These are phyloP conservation scores for Drosophila willistoni DNA, from an alignment of 1,140 invertebrate genomes.

Conservation along the genomic window DNA sequence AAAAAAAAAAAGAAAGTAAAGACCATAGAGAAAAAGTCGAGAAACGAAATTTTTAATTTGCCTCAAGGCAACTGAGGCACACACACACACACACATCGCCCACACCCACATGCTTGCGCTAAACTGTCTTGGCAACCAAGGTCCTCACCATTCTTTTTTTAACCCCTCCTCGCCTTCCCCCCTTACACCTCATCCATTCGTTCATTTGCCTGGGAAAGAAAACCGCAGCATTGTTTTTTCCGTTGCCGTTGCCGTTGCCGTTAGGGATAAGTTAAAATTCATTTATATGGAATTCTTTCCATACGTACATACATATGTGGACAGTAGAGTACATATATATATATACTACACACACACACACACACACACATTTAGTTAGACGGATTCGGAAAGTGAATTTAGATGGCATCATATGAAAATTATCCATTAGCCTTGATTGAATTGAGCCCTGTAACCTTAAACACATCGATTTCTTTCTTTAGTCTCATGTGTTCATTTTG, in stretches of 20 bases:
- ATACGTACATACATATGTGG: constrained; percentile 9
- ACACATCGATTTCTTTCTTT: too few species aligned
- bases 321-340: neutral
- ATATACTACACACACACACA: too few species aligned
- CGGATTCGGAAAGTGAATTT: too few species aligned
- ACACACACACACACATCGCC: constrained; percentile 25
- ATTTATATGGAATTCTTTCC: constrained; percentile 9
- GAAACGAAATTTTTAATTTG: constrained; percentile 82
- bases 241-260: constrained; percentile 13
- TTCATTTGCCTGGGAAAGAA: constrained; percentile 11
- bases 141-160: neutral
- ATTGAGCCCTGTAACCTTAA: too few species aligned
- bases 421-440: too few species aligned
- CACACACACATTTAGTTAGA: too few species aligned
- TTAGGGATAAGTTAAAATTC: constrained; percentile 26
- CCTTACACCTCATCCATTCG: too few species aligned
- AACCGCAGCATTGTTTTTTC: constrained; percentile 59
- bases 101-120: constrained; percentile 17
- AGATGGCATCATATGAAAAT: too few species aligned
- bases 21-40: constrained; percentile 71
- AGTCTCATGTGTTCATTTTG: too few species aligned
- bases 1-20: constrained; percentile 60
- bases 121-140: constrained; percentile 62
- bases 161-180: too few species aligned
- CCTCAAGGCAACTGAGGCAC: constrained; percentile 59